Evolutionary conservation across 2,113 vertebrate species (phyloP).

Genomic region (Solea senegalensis): DNA sequence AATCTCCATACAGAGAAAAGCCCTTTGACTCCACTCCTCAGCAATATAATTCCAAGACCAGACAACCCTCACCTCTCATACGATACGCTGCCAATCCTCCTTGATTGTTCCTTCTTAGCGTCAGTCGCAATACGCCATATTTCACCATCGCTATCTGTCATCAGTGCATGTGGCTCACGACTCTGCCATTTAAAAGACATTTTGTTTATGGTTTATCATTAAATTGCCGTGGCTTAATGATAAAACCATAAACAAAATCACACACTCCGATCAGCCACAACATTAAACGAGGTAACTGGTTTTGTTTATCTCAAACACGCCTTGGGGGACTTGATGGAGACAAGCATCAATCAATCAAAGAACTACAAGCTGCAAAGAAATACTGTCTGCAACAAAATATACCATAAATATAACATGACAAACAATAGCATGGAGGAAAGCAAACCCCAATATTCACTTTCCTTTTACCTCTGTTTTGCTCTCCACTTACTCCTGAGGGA

Average conservation of each 20-base stretch:
- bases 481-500: background rate
- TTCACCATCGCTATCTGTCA: conserved; percentile 46
- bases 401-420: background rate
- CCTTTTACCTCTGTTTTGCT: background rate
- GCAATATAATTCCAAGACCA: conserved; percentile 46
- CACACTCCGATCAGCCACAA: background rate
- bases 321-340: conserved; percentile 47
- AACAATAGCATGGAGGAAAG: background rate
- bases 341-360: conserved; percentile 31
- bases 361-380: conserved; percentile 24
- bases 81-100: conserved; percentile 25
- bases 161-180: conserved; percentile 14
- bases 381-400: conserved; percentile 8
- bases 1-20: conserved; percentile 72
- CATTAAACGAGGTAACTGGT: conserved; percentile 1
- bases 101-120: conserved; percentile 64
- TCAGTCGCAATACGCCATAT: conserved; percentile 59
- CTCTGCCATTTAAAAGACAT: conserved; percentile 57
- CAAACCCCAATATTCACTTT: background rate
- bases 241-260: background rate
- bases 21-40: conserved; percentile 56
- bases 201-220: conserved; percentile 53
- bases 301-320: conserved; percentile 30
- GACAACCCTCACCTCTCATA: conserved; percentile 60
- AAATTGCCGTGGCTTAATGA: conserved; percentile 10